Evolutionary conservation across 1,140 invertebrate genomes (phyloP), one percentile per base, ranked within the genome.

Genomic region (Agrypnia vestita): DNA sequence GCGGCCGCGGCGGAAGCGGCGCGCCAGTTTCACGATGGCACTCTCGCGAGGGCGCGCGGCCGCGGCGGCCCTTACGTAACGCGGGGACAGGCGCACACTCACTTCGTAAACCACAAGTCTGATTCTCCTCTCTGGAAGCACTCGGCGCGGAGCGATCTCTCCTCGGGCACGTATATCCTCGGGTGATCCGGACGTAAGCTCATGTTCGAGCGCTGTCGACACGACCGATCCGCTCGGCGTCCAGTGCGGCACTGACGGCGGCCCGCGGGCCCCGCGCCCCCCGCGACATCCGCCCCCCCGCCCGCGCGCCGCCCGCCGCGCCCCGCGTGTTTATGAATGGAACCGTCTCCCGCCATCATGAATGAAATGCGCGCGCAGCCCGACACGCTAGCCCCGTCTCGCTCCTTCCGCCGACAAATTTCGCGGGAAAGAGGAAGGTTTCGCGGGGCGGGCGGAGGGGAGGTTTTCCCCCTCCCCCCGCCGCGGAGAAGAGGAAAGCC

Each of bases 331-430:
- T 80, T 78, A 82, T 82, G 81, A 82, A 82, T 82, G 81, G 81
- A 78, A 47, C 72, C 62, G 72, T 69, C 59, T 53, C 73, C 73
- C 59, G 79, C 72, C 79, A 80, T 76, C 64, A 79, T 82, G 81
- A 82, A 82, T 82, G 81, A 82, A 78, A 35, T 79, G 81, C 81
- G 78, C 81, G 81, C 78, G 81, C 81, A 79, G 73, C 35, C 46
- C 76, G 62, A 55, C 43, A 51, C 43, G 17, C 56, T 73, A 73
- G 49, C 49, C 71, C 71, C 71, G 71, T 73, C 71, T 62, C 78
- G 19, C 56, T 59, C 62, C 80, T 69, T 75, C 51, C 79, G 49
- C 46, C 25, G 61, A 47, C 19, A 56, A 47, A 56, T 79, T 79
- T 80, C 78, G 78, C 78, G 78, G 69, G 71, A 62, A 59, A 62